phyloP scores from a whole-genome alignment of 2,888 invertebrate species.

The Andrena chrysosceles region DNA sequence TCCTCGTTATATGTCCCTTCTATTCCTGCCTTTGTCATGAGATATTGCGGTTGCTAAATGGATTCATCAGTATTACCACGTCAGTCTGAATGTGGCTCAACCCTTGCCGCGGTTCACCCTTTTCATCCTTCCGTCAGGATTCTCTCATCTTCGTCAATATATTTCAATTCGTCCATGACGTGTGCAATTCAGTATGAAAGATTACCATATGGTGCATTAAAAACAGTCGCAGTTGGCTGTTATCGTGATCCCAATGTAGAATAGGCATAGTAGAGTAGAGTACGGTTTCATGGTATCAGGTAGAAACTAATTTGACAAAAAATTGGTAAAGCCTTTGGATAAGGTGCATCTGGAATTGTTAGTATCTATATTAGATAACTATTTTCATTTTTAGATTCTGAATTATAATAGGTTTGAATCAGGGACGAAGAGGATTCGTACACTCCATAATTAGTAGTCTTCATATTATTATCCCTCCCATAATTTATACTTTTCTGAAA shows the following conservation, averaged over 20 bases:
- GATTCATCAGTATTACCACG: slow-evolving; percentile 81
- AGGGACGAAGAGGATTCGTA: too few relatives aligned
- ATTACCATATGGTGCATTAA: background rate
- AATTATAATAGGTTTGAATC: too few relatives aligned
- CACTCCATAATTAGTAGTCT: too few relatives aligned
- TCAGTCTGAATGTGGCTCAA: slow-evolving; percentile 79
- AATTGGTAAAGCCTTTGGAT: too few relatives aligned
- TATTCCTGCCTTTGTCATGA: slow-evolving; percentile 56
- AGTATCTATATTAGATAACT: too few relatives aligned
- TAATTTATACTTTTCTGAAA: background rate
- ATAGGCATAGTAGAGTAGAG: background rate
- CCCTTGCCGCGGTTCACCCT: slow-evolving; percentile 73
- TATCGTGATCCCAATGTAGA: background rate
- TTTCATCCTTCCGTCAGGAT: slow-evolving; percentile 55
- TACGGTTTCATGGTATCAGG: too few relatives aligned
- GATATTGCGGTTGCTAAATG: slow-evolving; percentile 81
- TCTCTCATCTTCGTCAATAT: slow-evolving; percentile 47
- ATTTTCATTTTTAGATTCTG: too few relatives aligned
- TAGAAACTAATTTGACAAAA: too few relatives aligned
- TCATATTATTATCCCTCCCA: background rate
- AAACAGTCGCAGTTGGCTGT: background rate
- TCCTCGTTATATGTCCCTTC: slow-evolving; percentile 44
- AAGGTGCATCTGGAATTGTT: too few relatives aligned
- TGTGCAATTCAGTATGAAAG: background rate
- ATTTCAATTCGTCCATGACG: background rate